Evolutionary conservation across 2,113 vertebrate genomes (phyloP).

Genomic region (Psilopsiagon aurifrons): DNA sequence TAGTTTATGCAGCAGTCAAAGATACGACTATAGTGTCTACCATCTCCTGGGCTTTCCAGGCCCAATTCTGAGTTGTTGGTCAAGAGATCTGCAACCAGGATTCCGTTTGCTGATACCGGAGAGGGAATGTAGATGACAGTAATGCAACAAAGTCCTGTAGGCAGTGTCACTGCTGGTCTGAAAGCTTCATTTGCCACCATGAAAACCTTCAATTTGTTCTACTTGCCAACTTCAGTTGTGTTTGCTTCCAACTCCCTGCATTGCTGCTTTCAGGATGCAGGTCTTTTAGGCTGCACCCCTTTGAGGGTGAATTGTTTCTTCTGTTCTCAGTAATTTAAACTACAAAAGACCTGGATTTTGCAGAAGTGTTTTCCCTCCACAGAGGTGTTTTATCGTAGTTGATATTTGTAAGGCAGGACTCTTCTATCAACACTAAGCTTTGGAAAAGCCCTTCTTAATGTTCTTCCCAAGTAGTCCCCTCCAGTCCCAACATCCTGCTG

Average conservation of each 20-base stretch:
- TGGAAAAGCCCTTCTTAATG: neutral
- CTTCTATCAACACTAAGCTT: neutral
- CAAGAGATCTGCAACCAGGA: neutral
- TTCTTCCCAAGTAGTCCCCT: neutral
- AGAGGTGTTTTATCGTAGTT: neutral
- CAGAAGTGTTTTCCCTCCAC: neutral
- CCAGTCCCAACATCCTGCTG: neutral
- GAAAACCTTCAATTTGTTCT: neutral
- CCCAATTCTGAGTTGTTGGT: neutral
- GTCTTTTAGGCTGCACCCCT: neutral
- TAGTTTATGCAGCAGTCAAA: neutral
- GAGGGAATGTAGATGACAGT: neutral
- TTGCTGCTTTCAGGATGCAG: neutral
- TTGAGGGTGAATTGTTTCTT: neutral
- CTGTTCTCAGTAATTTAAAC: neutral
- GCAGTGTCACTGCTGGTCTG: fast-evolving
- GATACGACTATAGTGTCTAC: neutral
- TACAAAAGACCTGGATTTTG: neutral
- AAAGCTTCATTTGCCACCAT: neutral
- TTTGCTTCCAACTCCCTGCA: neutral
- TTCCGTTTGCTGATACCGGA: neutral
- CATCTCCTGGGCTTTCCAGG: neutral
- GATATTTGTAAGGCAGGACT: neutral
- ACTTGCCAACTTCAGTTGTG: neutral
- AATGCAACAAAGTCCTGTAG: neutral